phyloP scores from a whole-genome alignment of 2,888 invertebrate genomes.

The Anarsia innoxiella region DNA sequence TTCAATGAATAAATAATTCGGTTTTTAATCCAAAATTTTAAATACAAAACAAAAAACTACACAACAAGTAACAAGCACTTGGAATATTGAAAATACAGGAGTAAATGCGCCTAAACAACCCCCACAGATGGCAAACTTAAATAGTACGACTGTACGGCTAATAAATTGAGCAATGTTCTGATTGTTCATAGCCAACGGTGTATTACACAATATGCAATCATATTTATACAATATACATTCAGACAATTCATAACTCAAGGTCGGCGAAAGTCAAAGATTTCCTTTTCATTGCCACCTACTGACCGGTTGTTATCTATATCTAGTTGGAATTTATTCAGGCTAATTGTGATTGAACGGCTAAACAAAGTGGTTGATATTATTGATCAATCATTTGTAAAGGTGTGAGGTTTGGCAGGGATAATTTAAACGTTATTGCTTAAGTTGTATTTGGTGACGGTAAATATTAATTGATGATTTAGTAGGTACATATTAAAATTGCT shows the following conservation, averaged over 20 bases:
- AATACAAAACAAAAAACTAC: background rate
- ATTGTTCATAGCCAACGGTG: slow-evolving; percentile 36
- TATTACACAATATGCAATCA: slow-evolving; percentile 36
- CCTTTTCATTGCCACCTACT: slow-evolving; percentile 9
- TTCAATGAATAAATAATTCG: background rate
- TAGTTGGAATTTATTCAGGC: background rate
- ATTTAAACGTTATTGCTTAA: too few species aligned
- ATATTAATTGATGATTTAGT: too few species aligned
- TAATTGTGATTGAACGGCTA: background rate
- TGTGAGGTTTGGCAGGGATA: too few species aligned
- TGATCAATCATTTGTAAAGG: background rate
- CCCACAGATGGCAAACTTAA: too few species aligned
- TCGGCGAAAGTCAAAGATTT: slow-evolving; percentile 34
- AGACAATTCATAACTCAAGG: slow-evolving; percentile 43
- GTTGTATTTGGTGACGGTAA: too few species aligned
- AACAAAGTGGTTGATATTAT: background rate
- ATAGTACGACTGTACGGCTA: slow-evolving; percentile 19
- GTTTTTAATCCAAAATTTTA: background rate
- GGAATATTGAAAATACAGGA: background rate
- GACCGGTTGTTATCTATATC: background rate
- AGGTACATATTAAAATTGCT: too few species aligned
- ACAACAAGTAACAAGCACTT: background rate
- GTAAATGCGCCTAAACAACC: slow-evolving; percentile 14
- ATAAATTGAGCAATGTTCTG: slow-evolving; percentile 44
- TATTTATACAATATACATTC: slow-evolving; percentile 30